These are phyloP conservation scores for Ceyx cyanopectus DNA, from an alignment of 2,113 vertebrate genomes.

Conservation along the genomic window DNA sequence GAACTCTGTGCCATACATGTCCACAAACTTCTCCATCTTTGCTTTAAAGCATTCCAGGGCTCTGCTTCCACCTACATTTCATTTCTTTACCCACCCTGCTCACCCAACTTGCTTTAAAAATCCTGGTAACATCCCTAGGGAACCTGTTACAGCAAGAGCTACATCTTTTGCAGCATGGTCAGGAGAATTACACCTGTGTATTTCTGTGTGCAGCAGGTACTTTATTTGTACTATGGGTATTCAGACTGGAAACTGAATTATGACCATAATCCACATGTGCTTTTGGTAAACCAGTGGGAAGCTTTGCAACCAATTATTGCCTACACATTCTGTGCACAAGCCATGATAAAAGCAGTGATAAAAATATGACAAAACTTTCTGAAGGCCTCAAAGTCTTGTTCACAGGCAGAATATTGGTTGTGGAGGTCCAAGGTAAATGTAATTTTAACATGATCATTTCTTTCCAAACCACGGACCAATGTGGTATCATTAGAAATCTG, in stretches of 20 bases:
- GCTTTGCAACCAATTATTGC: not conserved
- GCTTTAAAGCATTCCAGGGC: not conserved
- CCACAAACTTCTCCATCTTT: not conserved
- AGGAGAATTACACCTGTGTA: not conserved
- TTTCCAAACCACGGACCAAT: not conserved
- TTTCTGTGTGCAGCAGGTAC: not conserved
- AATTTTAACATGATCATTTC: not conserved
- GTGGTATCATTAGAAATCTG: not conserved
- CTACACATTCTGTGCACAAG: not conserved
- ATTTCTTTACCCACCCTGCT: not conserved
- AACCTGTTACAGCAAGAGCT: not conserved
- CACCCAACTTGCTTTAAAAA: not conserved
- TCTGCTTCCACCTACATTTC: not conserved
- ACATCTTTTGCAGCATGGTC: not conserved
- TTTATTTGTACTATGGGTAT: not conserved
- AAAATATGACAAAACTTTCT: not conserved
- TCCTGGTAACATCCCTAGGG: not conserved
- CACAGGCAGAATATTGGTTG: not conserved
- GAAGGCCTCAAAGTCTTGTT: not conserved
- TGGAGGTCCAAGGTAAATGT: not conserved
- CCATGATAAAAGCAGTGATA: rapidly evolving
- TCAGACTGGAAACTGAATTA: not conserved
- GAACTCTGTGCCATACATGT: not conserved
- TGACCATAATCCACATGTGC: not conserved
- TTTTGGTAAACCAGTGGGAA: not conserved